Evolutionary conservation across 2,888 invertebrate species (phyloP), one percentile per base, ranked within the genome.

Genomic region (Luffia ferchaultella): DNA sequence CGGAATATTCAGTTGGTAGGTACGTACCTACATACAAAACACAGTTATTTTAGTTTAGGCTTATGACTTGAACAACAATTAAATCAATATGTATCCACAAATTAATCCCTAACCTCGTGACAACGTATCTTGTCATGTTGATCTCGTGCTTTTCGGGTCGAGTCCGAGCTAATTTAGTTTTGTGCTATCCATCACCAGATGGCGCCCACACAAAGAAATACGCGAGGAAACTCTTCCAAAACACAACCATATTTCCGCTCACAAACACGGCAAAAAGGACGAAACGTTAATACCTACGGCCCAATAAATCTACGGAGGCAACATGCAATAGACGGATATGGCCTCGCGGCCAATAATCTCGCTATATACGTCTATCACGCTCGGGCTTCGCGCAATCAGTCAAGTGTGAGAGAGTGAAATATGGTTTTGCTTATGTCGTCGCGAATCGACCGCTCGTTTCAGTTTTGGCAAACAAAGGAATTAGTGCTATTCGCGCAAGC

Each of bases 381-480:
- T 76, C 76, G 64, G 66, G 65, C 73, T 54, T 60, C 55, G 52
- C 61, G 60, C 59, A 59, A 72, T 75, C 74, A 68, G 65, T 76
- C 73, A 75, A 68, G 74, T 64, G 68, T 55, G 74, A 76, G 69
- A 62, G 76, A 71, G 76, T 75, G 73, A 74, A 73, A 72, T 74
- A 76, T 75, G 62, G 69, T 61, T 67, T 65, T 63, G 67, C 64
- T 49, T 65, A 64, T 67, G 61, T 68, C 71, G 68, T 62, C 65
- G 62, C 75, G 71, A 50, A 46, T 47, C 50, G 50, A 50, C 50
- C 20, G 75, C 75, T 49, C 48, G 48, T 75, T 76, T 76, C 72
- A 75, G 74, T 74, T 76, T 74, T 73, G 65, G 70, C 76, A 78
- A 77, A 78, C 78, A 77, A 78, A 79, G 76, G 75, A 75, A 77